Conservation (phyloP, 2,888 invertebrate species). For the Mythimna lalbum region DNA sequence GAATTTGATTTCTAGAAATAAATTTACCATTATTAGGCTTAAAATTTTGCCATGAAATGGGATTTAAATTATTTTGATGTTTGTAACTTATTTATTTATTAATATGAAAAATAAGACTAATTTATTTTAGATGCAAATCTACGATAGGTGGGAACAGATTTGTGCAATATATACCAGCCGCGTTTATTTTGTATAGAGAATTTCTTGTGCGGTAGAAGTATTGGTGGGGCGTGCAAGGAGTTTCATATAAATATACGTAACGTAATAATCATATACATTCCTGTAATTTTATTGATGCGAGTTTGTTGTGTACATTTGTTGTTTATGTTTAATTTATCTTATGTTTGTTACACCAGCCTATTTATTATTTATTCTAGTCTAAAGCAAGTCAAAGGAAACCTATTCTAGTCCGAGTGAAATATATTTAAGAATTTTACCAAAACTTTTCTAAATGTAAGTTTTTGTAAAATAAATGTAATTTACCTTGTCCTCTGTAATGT, state of each 20-base stretch:
- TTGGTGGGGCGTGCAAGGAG: conserved; percentile 30
- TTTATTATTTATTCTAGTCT: conserved; percentile 77
- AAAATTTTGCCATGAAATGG: conserved; percentile 72
- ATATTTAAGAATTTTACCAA: conserved; percentile 61
- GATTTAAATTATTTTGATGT: conserved; percentile 62
- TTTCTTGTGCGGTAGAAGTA: conserved; percentile 40
- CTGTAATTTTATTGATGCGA: conserved; percentile 71
- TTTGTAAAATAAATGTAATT: conserved; percentile 73
- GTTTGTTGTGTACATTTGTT: conserved; percentile 74
- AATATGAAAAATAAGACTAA: conserved; percentile 68
- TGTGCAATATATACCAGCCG: conserved; percentile 72
- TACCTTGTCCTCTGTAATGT: conserved; percentile 71
- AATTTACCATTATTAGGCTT: conserved; percentile 63
- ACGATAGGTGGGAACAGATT: conserved; percentile 64
- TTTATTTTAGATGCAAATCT: conserved; percentile 69
- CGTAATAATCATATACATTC: conserved; percentile 74
- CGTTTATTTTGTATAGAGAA: conserved; percentile 62
- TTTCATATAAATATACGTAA: conserved; percentile 53
- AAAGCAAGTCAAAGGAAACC: conserved; percentile 69
- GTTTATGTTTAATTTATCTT: conserved; percentile 75
- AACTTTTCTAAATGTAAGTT: conserved; percentile 69
- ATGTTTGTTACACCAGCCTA: conserved; percentile 70
- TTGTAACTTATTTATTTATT: conserved; percentile 67
- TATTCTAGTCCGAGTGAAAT: conserved; percentile 73
- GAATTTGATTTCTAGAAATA: conserved; percentile 63